A percentile compares a stretch with the other conserved stretches of the same genome.
These are phyloP conservation scores for Sylvicola cinctus DNA, from an alignment of 2,888 invertebrate genomes.

Conservation along the genomic window DNA sequence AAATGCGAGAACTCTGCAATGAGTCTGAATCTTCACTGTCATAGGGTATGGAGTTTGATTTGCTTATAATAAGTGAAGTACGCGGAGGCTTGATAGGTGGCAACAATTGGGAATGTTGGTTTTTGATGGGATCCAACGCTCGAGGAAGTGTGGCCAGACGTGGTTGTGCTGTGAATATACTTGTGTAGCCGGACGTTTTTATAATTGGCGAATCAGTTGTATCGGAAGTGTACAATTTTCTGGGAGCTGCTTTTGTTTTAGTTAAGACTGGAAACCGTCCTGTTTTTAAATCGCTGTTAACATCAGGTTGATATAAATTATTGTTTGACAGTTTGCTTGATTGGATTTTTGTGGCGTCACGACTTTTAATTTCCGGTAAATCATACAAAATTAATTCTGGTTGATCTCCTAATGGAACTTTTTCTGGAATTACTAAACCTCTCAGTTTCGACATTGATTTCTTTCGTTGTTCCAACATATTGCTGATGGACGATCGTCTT, in stretches of 20 bases:
- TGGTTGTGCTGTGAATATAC: not conserved
- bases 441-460: constrained; percentile 66
- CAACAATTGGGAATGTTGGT: constrained; percentile 10
- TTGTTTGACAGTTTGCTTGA: constrained; percentile 9
- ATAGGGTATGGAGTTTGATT: constrained; percentile 17
- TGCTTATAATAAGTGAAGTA: constrained; percentile 17
- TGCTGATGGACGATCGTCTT: constrained; percentile 46
- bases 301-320: constrained; percentile 11
- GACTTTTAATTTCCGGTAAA: constrained; percentile 66
- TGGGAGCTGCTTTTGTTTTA: not conserved
- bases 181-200: not conserved
- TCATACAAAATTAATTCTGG: constrained; percentile 42
- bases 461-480: constrained; percentile 59
- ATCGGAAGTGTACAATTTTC: not conserved
- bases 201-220: not conserved
- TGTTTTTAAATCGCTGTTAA: not conserved
- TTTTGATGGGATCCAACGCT: constrained; percentile 17
- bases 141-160: not conserved
- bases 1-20: constrained; percentile 67
- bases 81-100: constrained; percentile 22
- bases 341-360: constrained; percentile 34
- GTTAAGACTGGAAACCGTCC: too few species aligned
- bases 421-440: constrained; percentile 75
- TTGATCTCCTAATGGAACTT: constrained; percentile 25
- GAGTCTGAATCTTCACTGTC: constrained; percentile 68